Base-by-base conservation (phyloP, 2,888 invertebrate species). In the Apoderus coryli region DNA sequence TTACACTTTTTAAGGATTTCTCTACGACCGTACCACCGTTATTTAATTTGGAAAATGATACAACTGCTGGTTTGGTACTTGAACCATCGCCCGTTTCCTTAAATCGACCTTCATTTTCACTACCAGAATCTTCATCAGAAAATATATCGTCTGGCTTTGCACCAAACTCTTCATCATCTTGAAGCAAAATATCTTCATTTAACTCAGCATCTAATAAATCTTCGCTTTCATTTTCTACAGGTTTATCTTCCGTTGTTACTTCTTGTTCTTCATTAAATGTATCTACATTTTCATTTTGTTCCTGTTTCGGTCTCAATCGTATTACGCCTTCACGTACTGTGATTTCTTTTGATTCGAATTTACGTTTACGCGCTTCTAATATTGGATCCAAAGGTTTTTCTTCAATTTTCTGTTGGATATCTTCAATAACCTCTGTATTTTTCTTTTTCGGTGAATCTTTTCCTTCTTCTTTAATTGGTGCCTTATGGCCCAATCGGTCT, bases 321-420 rank as follows among this genome's bases (percentile, higher is more conserved):
- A 67, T 66, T 36, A 66, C 62, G 2, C 62, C 64, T 39, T 57
- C 59, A 19, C 57, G 49, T 10, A 56, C 53, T 38, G 59, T 59
- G 15, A 64, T 57, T 34, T 59, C 60, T 14, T 56, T 59, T 4
- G 55, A 52, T 46, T 68, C 65, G 45, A 68, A 67, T 42, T 68
- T 68, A 22, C 51, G 53, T 34, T 57, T 57, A 11, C 68, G 50
- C 0, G 67, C 67, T 39, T 65, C 66, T 26, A 67, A 45, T 15
- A 67, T 45, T 1, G 64, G 61, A 48, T 67, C 63, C 24, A 48
- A 11, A 5, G 32, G 29, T 27, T 43, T 34, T 5, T 40, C 44
- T 7, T 43, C 46, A 13, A 36, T 40, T 11, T 37, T 36, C 14
- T 19, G 27, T 11, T 16, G 33, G 14, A 27, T 10, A 10, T 31